Evolutionary conservation across 53 echinoderm and acorn worm genomes (phyloP).

Genomic region (Antedon mediterranea): DNA sequence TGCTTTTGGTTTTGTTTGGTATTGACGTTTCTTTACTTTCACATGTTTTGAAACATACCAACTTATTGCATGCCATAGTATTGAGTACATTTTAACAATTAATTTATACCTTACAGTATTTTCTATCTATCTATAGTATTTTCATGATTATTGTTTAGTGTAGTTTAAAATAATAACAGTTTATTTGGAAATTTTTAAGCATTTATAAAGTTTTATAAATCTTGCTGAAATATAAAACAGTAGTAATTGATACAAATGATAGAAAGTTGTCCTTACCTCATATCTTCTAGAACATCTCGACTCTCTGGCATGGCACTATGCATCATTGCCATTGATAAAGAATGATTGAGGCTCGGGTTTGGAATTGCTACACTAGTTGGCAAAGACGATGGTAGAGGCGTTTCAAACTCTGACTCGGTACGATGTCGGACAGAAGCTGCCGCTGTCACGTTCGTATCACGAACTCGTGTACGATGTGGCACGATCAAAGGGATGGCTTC

Average conservation of each 20-base stretch:
- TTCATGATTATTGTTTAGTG: too few relatives aligned
- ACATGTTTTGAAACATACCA: too few relatives aligned
- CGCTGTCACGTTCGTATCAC: conserved; percentile 14
- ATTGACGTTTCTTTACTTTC: too few relatives aligned
- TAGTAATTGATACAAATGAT: neutral
- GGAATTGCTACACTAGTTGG: conserved; percentile 95
- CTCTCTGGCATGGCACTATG: neutral
- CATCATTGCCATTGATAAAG: neutral
- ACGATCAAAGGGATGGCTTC: conserved; percentile 86
- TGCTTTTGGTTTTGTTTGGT: too few relatives aligned
- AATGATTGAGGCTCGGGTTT: conserved; percentile 84
- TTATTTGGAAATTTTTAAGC: too few relatives aligned
- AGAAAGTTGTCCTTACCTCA: neutral
- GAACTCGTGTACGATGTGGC: conserved; percentile 40
- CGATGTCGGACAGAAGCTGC: conserved; percentile 4
- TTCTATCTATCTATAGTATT: too few relatives aligned
- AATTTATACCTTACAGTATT: too few relatives aligned
- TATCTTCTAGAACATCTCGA: neutral
- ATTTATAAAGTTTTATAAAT: too few relatives aligned
- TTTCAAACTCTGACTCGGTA: conserved; percentile 2
- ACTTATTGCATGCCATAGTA: too few relatives aligned
- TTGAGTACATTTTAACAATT: too few relatives aligned
- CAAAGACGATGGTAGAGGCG: conserved; percentile 34
- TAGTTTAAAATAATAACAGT: too few relatives aligned
- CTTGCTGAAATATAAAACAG: too few relatives aligned